Percentiles rank a stretch among this genome's conserved stretches.
These are phyloP conservation scores for Venusia cambrica DNA, from an alignment of 2,888 invertebrate genomes.

Conservation along the genomic window DNA sequence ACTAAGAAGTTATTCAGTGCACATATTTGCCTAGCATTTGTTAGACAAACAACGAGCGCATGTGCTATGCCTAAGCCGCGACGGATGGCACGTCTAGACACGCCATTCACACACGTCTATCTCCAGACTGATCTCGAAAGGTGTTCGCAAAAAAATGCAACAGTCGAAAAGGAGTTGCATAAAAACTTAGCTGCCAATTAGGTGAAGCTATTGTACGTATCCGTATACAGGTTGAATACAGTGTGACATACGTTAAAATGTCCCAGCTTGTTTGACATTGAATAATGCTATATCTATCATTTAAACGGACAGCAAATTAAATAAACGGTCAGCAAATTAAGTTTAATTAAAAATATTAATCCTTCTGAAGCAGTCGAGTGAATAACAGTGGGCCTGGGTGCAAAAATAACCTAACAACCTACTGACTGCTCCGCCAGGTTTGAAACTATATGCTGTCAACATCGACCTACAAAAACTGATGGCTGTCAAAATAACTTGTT, in stretches of 20 bases:
- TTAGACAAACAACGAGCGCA: constrained; percentile 43
- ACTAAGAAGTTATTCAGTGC: constrained; percentile 59
- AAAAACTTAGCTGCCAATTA: constrained; percentile 53
- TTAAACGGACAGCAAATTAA: no score
- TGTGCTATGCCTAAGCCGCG: constrained; percentile 45
- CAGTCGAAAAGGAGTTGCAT: constrained; percentile 39
- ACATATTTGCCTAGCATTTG: constrained; percentile 45
- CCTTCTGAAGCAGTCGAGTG: no score
- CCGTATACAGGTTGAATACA: constrained; percentile 1
- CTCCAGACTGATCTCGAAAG: constrained; percentile 58
- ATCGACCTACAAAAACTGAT: no score
- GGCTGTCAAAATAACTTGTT: no score
- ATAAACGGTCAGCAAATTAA: no score
- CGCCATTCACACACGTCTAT: constrained; percentile 59
- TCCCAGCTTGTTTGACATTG: no score
- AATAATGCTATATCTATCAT: no score
- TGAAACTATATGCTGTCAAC: no score
- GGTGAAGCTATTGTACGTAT: constrained; percentile 38
- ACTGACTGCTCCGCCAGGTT: no score
- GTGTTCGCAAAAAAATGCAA: constrained; percentile 50
- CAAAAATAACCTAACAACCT: no score
- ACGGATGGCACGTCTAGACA: constrained; percentile 64
- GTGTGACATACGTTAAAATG: constrained; percentile 11
- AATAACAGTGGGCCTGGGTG: no score
- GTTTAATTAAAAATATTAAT: no score